Conservation (phyloP, 2,113 vertebrate species). For the Boleophthalmus pectinirostris region DNA sequence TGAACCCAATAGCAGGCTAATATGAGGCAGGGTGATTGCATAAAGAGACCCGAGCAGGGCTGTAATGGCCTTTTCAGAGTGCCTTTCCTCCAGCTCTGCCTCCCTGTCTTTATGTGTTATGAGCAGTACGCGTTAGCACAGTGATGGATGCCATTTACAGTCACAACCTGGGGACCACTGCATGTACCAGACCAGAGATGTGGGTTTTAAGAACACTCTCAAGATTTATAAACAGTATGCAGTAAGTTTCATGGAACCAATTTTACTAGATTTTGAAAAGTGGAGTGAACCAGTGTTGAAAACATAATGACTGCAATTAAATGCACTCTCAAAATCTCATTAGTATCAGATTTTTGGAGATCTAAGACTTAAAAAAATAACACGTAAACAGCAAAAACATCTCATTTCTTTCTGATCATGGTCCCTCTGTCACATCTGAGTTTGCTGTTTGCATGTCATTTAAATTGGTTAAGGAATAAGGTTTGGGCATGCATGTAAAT, state of each 20-base stretch:
- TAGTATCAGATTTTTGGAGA: no score
- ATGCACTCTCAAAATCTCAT: no score
- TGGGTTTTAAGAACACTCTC: neutral
- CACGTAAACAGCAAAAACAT: no score
- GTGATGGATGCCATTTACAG: constrained; percentile 28
- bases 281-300: neutral
- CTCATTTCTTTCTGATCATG: no score
- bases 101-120: constrained; percentile 46
- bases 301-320: no score
- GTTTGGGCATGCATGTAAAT: no score
- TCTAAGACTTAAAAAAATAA: no score
- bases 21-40: constrained; percentile 22
- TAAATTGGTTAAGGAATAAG: no score
- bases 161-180: neutral
- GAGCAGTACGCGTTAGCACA: constrained; percentile 32
- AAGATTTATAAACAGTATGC: neutral
- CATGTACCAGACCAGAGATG: neutral
- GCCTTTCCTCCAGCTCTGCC: constrained; percentile 33
- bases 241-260: neutral
- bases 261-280: neutral
- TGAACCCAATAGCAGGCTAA: constrained; percentile 38
- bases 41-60: constrained; percentile 24
- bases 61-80: constrained; percentile 40
- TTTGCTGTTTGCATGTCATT: no score
- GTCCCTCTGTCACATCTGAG: no score